Conservation (phyloP, 1,140 invertebrate species). For the Scaptomyza pallida region DNA sequence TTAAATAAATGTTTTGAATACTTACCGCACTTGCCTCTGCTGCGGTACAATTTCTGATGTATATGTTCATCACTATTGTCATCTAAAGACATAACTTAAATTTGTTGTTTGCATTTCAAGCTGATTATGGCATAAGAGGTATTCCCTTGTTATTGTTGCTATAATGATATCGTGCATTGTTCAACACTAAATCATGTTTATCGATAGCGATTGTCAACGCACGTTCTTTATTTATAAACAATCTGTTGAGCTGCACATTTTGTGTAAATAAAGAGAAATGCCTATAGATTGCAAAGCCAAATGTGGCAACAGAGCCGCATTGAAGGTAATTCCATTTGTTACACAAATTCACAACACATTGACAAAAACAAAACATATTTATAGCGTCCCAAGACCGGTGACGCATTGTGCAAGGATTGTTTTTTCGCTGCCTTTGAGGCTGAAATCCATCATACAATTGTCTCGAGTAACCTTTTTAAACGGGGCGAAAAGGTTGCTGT, state of each 20-base stretch:
- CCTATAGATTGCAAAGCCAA: constrained; percentile 87
- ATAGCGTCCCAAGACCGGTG: constrained; percentile 94
- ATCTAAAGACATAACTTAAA: constrained; percentile 51
- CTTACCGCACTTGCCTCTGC: constrained; percentile 58
- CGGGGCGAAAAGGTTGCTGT: constrained; percentile 95
- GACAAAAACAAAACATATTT: not conserved
- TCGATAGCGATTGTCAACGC: constrained; percentile 21
- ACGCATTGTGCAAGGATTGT: constrained; percentile 97
- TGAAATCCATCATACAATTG: constrained; percentile 98
- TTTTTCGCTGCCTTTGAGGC: constrained; percentile 97
- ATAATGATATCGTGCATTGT: not conserved
- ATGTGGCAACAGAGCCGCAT: constrained; percentile 89
- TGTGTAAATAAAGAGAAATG: constrained; percentile 85
- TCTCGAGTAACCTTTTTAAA: constrained; percentile 92
- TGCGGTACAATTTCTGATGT: constrained; percentile 52
- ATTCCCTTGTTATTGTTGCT: not conserved
- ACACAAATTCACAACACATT: not conserved
- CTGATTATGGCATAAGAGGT: not conserved
- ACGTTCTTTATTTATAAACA: constrained; percentile 45
- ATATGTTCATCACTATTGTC: constrained; percentile 49
- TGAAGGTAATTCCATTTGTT: constrained; percentile 86
- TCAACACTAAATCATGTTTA: constrained; percentile 17
- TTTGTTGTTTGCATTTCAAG: constrained; percentile 13
- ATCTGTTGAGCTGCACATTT: not conserved
- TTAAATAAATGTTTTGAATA: not conserved